Base-by-base conservation (phyloP, 2,797 vertebrate species). In the Cyclopterus lumpus region DNA sequence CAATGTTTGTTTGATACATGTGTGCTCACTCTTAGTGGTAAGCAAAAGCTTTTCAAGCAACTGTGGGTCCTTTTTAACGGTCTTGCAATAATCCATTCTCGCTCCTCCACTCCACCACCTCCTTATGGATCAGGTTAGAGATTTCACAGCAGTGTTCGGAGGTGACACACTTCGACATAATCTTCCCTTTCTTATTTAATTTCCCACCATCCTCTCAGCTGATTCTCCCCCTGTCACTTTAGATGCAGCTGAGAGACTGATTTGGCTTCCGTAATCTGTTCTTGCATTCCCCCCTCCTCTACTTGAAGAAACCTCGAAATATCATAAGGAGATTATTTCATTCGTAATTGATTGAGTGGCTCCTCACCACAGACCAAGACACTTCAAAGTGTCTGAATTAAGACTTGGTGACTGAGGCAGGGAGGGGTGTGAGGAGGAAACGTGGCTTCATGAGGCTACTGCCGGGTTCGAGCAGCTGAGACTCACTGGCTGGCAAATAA, bases 311-410 rank as follows among this genome's bases (percentile, higher is more conserved):
- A 96, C 96, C 96, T 95, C 94, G 91, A 95, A 91, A 97, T 96
- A 96, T 97, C 95, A 94, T 96, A 97, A 96, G 95, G 94, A 97
- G 96, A 97, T 98, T 97, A 96, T 96, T 97, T 97, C 92, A 96
- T 97, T 96, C 94, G 96, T 98, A 98, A 98, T 97, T 98, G 96
- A 97, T 97, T 97, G 96, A 97, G 95, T 97, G 95, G 95, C 96
- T 97, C 90, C 85, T 96, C 96, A 94, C 94, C 94, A 94, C 95
- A 95, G 83, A 95, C 95, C 95, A 73, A 94, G 95, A 94, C 94
- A 97, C 96, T 98, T 97, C 96, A 98, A 97, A 97, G 96, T 95
- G 95, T 95, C 75, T 85, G 91, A 93, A 88, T 93, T 91, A 93
- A 94, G 88, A 91, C 90, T 89, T 86, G 88, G 28, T 38, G 82